Evolutionary conservation across 2,113 vertebrate species (phyloP).

Genomic region (Coturnix japonica): DNA sequence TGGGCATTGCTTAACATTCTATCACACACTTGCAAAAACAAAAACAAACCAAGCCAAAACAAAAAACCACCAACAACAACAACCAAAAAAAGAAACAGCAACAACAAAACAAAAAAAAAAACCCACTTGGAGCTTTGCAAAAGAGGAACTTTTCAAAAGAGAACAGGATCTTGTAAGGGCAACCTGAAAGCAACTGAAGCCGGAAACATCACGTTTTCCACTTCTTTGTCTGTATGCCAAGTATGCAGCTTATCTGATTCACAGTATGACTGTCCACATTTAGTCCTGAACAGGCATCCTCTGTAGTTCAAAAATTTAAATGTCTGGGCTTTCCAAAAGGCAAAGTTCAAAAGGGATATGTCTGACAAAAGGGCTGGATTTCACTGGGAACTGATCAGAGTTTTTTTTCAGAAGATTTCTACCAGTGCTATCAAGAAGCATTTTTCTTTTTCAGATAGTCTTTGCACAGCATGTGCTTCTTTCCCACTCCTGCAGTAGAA

Average conservation of each 20-base stretch:
- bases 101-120: too few species aligned
- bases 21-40: background rate
- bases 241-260: slow-evolving; percentile 63
- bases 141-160: slow-evolving; percentile 8
- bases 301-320: slow-evolving; percentile 42
- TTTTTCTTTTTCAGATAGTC: background rate
- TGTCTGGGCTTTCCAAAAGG: background rate
- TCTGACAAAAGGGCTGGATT: background rate
- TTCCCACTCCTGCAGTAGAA: background rate
- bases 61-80: too few species aligned
- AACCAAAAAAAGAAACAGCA: too few species aligned
- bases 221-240: slow-evolving; percentile 46
- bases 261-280: slow-evolving; percentile 57
- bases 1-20: background rate
- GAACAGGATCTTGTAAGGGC: background rate
- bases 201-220: background rate
- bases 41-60: background rate
- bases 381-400: background rate
- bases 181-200: slow-evolving; percentile 20
- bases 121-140: background rate
- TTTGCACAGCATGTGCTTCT: slow-evolving; percentile 8
- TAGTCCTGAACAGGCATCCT: slow-evolving; percentile 39
- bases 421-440: background rate
- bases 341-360: background rate
- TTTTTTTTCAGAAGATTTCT: slow-evolving; percentile 19